A percentile compares a stretch with the other conserved stretches of the same genome.
Evolutionary conservation across 1,140 invertebrate species (phyloP).

Genomic region (Leptopilina clavipes): DNA sequence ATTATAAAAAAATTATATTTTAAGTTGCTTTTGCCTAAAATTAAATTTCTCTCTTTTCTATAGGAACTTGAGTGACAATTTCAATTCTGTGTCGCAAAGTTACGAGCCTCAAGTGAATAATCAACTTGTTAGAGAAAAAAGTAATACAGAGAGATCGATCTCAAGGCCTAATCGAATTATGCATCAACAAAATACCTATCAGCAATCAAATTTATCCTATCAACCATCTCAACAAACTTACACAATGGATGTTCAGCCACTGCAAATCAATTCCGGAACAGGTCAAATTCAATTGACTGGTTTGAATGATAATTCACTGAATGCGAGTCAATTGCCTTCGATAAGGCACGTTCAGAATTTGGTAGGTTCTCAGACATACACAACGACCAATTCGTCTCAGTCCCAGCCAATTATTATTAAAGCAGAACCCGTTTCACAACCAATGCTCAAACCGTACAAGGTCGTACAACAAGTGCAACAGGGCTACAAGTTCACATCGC

Average conservation of each 20-base stretch:
- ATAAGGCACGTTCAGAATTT: conserved; percentile 59
- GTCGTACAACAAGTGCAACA: conserved; percentile 59
- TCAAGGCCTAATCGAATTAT: conserved; percentile 57
- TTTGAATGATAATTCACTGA: conserved; percentile 57
- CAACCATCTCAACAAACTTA: conserved; percentile 58
- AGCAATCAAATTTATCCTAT: conserved; percentile 56
- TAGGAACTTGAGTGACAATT: conserved; percentile 62
- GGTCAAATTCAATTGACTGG: conserved; percentile 59
- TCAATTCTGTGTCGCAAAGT: conserved; percentile 54
- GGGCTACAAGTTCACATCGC: conserved; percentile 72
- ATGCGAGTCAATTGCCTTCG: conserved; percentile 53
- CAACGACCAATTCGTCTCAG: conserved; percentile 47
- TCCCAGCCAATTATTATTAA: conserved; percentile 58
- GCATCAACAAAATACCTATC: conserved; percentile 59
- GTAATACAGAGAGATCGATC: conserved; percentile 58
- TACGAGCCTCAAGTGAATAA: conserved; percentile 54
- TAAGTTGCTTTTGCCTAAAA: too few species aligned
- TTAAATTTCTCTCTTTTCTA: conserved; percentile 29
- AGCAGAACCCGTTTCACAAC: conserved; percentile 51
- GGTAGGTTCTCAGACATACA: conserved; percentile 57
- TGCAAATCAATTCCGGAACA: conserved; percentile 55
- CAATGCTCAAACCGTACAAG: conserved; percentile 62
- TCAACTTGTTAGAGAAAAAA: conserved; percentile 60
- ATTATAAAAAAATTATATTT: too few species aligned
- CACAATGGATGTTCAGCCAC: conserved; percentile 63